Conservation (phyloP, 2,888 invertebrate species). For the Archaeoteleia sp. region DNA sequence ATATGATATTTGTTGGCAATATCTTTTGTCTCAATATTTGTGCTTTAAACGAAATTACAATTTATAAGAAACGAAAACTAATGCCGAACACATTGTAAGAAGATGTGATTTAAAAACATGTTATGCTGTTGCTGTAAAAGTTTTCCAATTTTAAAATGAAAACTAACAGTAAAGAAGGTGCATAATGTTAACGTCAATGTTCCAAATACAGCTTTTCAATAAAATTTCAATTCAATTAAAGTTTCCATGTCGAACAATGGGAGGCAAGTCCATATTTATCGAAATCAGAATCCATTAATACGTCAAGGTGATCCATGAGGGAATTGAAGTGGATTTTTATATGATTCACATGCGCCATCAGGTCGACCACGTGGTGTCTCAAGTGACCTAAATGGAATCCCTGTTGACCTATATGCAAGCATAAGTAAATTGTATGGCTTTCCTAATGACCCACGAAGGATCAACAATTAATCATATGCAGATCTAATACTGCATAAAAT, state of each 20-base stretch:
- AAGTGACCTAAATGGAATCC: constrained; percentile 33
- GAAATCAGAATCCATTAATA: constrained; percentile 24
- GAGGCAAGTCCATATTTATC: constrained; percentile 15
- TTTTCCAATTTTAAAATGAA: too few species aligned
- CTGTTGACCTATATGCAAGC: constrained; percentile 16
- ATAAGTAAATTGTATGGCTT: constrained; percentile 16
- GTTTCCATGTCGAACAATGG: constrained; percentile 9
- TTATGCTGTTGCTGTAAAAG: too few species aligned
- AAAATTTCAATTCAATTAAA: too few species aligned
- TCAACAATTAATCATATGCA: background rate
- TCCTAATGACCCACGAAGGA: background rate
- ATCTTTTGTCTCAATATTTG: too few species aligned
- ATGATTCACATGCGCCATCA: constrained; percentile 16
- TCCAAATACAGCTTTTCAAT: background rate
- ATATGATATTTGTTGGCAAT: too few species aligned
- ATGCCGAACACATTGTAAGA: too few species aligned
- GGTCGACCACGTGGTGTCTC: constrained; percentile 22
- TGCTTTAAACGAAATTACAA: too few species aligned
- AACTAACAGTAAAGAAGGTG: too few species aligned
- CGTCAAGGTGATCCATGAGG: constrained; percentile 20
- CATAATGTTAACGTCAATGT: too few species aligned
- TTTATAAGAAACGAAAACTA: too few species aligned
- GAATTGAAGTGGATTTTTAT: constrained; percentile 30
- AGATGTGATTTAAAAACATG: too few species aligned
- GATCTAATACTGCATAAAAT: too few species aligned